These are phyloP conservation scores for Microctonus hyperodae DNA, from an alignment of 2,888 invertebrate genomes.

Conservation along the genomic window DNA sequence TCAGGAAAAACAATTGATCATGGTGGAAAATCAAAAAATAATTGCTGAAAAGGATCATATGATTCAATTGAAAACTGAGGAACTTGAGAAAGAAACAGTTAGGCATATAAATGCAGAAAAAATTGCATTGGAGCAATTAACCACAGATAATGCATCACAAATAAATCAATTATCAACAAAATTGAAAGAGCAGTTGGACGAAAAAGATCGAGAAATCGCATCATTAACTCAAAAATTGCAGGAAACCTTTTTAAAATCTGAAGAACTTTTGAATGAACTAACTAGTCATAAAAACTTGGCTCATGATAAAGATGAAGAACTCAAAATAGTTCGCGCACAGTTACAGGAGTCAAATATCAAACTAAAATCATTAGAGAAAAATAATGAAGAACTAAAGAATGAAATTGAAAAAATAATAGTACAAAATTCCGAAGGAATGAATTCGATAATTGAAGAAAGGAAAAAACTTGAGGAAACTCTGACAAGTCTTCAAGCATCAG, in stretches of 20 bases:
- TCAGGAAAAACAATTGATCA: constrained; percentile 63
- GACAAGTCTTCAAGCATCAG: constrained; percentile 67
- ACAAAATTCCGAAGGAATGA: constrained; percentile 66
- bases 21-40: constrained; percentile 65
- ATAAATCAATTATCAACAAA: constrained; percentile 48
- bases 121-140: constrained; percentile 44
- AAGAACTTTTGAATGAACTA: constrained; percentile 66
- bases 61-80: constrained; percentile 44
- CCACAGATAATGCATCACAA: constrained; percentile 44
- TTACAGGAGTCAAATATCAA: constrained; percentile 43
- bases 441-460: constrained; percentile 49
- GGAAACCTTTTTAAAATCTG: constrained; percentile 65
- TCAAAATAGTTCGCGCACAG: constrained; percentile 59
- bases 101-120: constrained; percentile 44
- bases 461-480: constrained; percentile 61
- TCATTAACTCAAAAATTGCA: constrained; percentile 66
- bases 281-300: constrained; percentile 63
- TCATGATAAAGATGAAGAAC: constrained; percentile 63
- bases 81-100: constrained; percentile 43
- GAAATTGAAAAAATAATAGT: constrained; percentile 62
- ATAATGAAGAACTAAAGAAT: constrained; percentile 66
- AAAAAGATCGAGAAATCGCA: constrained; percentile 66
- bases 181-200: constrained; percentile 65
- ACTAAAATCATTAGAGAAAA: constrained; percentile 64
- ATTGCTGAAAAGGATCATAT: constrained; percentile 66